A percentile compares a stretch with the other conserved stretches of the same genome.
phyloP scores from a whole-genome alignment of 2,888 invertebrate species.

The Aplocera efformata region DNA sequence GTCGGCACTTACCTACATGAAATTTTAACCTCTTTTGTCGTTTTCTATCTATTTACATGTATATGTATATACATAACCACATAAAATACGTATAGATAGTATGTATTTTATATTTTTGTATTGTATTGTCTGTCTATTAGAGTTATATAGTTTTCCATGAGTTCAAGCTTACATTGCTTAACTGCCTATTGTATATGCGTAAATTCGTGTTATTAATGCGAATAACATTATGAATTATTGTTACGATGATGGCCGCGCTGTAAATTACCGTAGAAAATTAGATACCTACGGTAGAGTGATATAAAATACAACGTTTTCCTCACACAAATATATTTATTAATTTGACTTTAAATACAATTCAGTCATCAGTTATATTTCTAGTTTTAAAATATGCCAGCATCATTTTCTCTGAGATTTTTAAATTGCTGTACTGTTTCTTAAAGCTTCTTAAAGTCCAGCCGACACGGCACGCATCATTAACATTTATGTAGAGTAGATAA shows the following conservation, averaged over 20 bases:
- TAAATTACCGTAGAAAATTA: slow-evolving; percentile 14
- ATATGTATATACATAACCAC: slow-evolving; percentile 1
- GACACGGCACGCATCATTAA: slow-evolving; percentile 11
- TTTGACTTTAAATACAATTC: neutral
- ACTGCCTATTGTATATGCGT: slow-evolving; percentile 24
- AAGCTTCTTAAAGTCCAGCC: neutral
- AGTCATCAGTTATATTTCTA: neutral
- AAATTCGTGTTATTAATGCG: slow-evolving; percentile 22
- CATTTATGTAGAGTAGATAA: slow-evolving; percentile 26
- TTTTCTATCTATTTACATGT: too few relatives aligned
- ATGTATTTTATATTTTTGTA: too few relatives aligned
- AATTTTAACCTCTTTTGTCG: too few relatives aligned
- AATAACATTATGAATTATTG: slow-evolving; percentile 24
- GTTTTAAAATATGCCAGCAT: neutral
- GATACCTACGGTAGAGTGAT: slow-evolving; percentile 10
- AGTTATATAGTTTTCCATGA: slow-evolving; percentile 21
- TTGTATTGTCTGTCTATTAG: slow-evolving; percentile 8
- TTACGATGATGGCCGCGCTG: slow-evolving; percentile 19
- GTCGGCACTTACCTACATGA: too few relatives aligned
- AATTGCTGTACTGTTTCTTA: too few relatives aligned
- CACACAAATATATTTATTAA: neutral
- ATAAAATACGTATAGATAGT: too few relatives aligned
- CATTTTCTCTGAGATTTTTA: neutral
- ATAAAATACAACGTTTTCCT: slow-evolving; percentile 8
- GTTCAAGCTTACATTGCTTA: slow-evolving; percentile 20